phyloP scores from a whole-genome alignment of 2,888 invertebrate species.

The Tetrapedia diversipes region DNA sequence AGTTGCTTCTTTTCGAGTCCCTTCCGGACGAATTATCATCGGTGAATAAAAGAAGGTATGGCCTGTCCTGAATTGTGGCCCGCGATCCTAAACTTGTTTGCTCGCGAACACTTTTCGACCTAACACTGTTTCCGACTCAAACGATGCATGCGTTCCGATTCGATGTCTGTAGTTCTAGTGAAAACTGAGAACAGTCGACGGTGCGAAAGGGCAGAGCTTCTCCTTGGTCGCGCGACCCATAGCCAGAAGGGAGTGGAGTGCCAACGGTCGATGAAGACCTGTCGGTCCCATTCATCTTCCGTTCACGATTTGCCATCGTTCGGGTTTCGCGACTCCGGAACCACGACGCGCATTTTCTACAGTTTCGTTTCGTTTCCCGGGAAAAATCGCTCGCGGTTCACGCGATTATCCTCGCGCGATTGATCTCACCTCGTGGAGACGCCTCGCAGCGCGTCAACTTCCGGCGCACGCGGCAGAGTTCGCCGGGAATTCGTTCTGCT shows the following conservation, averaged over 20 bases:
- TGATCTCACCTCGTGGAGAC: constrained; percentile 10
- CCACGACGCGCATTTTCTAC: constrained; percentile 8
- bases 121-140: not conserved
- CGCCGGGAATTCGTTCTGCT: not conserved
- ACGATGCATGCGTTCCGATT: constrained; percentile 55
- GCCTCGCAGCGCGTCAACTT: not conserved
- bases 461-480: not conserved
- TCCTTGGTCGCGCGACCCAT: constrained; percentile 60
- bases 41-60: constrained; percentile 28
- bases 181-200: constrained; percentile 68
- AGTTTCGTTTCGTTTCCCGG: not conserved
- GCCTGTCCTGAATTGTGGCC: constrained; percentile 15
- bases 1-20: constrained; percentile 26
- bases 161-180: constrained; percentile 73
- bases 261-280: constrained; percentile 22
- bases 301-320: not conserved
- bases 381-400: constrained; percentile 8
- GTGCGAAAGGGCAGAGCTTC: constrained; percentile 35
- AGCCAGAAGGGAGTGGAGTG: constrained; percentile 51
- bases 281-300: constrained; percentile 8
- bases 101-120: constrained; percentile 12
- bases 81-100: constrained; percentile 15
- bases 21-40: constrained; percentile 27
- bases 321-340: not conserved
- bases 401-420: not conserved